A percentile compares a stretch with the other conserved stretches of the same genome.
phyloP scores from a whole-genome alignment of 2,888 invertebrate genomes.

The Acrocyrtus sp. region DNA sequence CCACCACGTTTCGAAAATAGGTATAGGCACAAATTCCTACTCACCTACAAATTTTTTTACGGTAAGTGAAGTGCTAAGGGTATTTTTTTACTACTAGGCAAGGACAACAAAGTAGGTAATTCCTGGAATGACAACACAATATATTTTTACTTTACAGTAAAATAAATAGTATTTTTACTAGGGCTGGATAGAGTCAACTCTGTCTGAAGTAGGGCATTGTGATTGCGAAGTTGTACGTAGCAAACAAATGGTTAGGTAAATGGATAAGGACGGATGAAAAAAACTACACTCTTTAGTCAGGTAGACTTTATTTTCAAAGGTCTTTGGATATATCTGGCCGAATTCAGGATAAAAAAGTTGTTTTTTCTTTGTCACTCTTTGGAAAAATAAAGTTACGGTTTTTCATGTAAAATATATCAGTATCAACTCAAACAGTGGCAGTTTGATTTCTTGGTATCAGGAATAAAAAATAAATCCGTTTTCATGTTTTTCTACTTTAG shows the following conservation, averaged over 20 bases:
- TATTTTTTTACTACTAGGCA: conserved; percentile 32
- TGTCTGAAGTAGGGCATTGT: too few species aligned
- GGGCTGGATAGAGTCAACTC: not conserved
- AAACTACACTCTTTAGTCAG: too few species aligned
- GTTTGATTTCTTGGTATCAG: not conserved
- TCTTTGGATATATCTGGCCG: not conserved
- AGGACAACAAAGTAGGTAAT: conserved; percentile 27
- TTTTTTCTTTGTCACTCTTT: not conserved
- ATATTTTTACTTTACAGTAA: conserved; percentile 24
- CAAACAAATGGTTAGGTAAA: not conserved
- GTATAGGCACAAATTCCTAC: conserved; percentile 1
- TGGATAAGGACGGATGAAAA: not conserved
- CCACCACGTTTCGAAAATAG: too few species aligned
- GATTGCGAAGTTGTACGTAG: too few species aligned
- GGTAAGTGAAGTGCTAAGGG: too few species aligned
- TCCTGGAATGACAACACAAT: conserved; percentile 31
- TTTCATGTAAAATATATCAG: not conserved
- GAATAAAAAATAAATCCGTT: too few species aligned
- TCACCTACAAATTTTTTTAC: too few species aligned
- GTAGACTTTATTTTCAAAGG: too few species aligned
- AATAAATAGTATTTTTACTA: not conserved
- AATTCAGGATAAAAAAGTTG: not conserved
- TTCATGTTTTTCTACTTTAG: too few species aligned
- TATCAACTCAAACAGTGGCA: not conserved
- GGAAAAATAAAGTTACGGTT: not conserved